phyloP scores from a whole-genome alignment of 2,888 invertebrate species.

The Orthosia gothica region DNA sequence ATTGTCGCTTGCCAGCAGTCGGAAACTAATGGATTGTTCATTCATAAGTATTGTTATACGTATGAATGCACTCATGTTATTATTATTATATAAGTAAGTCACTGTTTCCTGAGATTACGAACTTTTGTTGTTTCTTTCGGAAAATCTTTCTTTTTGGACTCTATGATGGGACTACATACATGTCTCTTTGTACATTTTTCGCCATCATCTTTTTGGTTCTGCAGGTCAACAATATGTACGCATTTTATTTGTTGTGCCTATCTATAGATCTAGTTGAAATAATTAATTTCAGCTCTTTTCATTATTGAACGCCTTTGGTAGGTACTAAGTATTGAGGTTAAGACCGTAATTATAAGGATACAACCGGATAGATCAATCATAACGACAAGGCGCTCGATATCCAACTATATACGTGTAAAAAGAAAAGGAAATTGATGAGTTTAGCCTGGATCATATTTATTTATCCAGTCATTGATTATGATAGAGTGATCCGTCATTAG shows the following conservation, averaged over 20 bases:
- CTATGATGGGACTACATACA: too few species aligned
- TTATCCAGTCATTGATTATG: conserved; percentile 41
- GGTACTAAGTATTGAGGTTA: conserved; percentile 8
- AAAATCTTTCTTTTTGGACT: conserved; percentile 26
- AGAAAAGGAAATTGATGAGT: conserved; percentile 46
- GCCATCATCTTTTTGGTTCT: background rate
- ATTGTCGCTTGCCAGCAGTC: conserved; percentile 41
- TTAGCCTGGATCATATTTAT: conserved; percentile 35
- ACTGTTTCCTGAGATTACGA: conserved; percentile 32
- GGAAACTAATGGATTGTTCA: conserved; percentile 55
- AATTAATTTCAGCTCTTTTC: background rate
- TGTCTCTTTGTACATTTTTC: background rate
- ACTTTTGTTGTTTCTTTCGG: conserved; percentile 27
- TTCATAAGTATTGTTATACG: conserved; percentile 42
- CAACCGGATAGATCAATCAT: conserved; percentile 44
- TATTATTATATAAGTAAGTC: conserved; percentile 34
- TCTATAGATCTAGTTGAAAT: background rate
- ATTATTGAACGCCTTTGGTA: background rate
- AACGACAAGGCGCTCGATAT: conserved; percentile 34
- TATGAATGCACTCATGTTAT: conserved; percentile 43
- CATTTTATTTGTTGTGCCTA: background rate
- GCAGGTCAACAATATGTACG: too few species aligned
- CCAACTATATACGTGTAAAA: conserved; percentile 28
- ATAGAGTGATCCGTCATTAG: conserved; percentile 40
- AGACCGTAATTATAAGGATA: conserved; percentile 21